Percentiles rank a stretch among this genome's conserved stretches.
These are phyloP conservation scores for Wasmannia auropunctata DNA, from an alignment of 1,140 invertebrate genomes.

Conservation along the genomic window DNA sequence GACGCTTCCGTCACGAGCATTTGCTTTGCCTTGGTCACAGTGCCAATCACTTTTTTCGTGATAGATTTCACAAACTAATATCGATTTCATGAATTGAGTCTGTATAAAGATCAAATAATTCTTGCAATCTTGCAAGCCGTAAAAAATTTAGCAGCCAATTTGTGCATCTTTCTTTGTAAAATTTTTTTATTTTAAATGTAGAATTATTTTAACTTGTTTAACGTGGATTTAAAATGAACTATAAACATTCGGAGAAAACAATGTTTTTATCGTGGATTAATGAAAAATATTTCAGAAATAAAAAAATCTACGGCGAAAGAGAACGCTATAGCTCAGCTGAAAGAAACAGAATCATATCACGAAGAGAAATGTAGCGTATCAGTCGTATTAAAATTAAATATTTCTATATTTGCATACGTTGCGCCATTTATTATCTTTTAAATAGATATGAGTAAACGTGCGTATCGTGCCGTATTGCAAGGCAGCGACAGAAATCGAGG, in stretches of 20 bases:
- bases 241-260: background rate
- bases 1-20: background rate
- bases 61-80: background rate
- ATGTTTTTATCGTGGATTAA: conserved; percentile 13
- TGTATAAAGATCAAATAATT: background rate
- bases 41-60: background rate
- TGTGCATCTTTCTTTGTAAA: background rate
- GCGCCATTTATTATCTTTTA: conserved; percentile 48
- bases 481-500: conserved; percentile 60
- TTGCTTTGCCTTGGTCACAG: background rate
- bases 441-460: conserved; percentile 63
- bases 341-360: conserved; percentile 10
- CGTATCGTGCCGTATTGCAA: conserved; percentile 56
- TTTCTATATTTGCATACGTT: conserved; percentile 64
- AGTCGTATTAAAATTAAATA: conserved; percentile 57
- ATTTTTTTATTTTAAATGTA: background rate
- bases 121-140: background rate
- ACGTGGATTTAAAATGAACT: background rate
- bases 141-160: background rate
- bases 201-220: background rate
- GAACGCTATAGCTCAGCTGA: background rate
- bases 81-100: too few relatives aligned
- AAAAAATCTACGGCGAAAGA: background rate
- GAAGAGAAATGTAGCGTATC: conserved; percentile 50
- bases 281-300: background rate